These are phyloP conservation scores for Montipora cactus DNA, from an alignment of 64 coral and sea anemone species.

Conservation along the genomic window DNA sequence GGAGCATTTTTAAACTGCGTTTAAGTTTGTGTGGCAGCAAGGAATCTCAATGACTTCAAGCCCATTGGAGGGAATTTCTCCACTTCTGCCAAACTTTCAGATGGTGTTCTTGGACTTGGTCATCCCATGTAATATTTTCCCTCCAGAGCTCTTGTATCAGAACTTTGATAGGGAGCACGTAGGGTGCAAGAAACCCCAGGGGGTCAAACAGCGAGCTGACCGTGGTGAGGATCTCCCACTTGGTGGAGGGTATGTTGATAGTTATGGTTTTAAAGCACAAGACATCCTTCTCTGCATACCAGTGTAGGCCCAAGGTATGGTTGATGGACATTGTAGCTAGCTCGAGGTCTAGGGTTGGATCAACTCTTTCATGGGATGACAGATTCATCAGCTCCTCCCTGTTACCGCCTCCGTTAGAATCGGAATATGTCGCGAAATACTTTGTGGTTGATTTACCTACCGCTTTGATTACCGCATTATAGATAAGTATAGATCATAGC, in stretches of 20 bases:
- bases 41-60: slow-evolving; percentile 14
- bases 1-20: neutral
- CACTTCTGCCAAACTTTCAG: neutral
- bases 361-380: slow-evolving; percentile 27
- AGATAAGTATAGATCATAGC: no score
- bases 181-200: slow-evolving; percentile 24
- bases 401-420: no score
- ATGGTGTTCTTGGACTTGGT: neutral
- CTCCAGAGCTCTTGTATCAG: slow-evolving; percentile 28
- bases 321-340: slow-evolving; percentile 34
- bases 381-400: slow-evolving; percentile 7
- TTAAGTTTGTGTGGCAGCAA: neutral
- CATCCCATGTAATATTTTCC: slow-evolving; percentile 18
- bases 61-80: no score
- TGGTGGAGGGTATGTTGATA: neutral
- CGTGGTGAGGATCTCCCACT: slow-evolving; percentile 39
- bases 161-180: neutral
- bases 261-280: slow-evolving; percentile 13
- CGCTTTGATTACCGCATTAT: no score
- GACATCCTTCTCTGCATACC: slow-evolving; percentile 37
- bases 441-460: no score
- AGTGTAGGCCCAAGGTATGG: slow-evolving; percentile 38
- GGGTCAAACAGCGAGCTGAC: slow-evolving; percentile 44
- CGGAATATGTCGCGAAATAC: no score
- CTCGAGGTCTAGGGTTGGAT: slow-evolving; percentile 7